Base-by-base conservation (phyloP, 2,113 vertebrate genomes). In the Cyprinodon tularosa region DNA sequence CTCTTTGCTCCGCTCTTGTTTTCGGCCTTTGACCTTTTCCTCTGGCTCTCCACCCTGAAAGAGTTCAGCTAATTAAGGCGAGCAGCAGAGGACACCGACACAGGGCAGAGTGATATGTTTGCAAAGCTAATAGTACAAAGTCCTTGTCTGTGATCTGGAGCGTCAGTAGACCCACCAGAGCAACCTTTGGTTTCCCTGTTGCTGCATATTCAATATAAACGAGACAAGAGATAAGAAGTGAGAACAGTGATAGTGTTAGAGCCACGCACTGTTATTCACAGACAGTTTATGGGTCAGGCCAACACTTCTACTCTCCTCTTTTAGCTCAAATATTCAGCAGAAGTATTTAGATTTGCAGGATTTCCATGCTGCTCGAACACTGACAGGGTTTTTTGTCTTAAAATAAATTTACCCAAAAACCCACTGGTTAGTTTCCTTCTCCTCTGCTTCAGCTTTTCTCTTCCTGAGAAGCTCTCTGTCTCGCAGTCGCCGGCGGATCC, bases 391-490 rank as follows among this genome's bases (percentile, higher is more conserved):
- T 68, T 66, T 77, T 13, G 29, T 57, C 20, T 57, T 57, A 5
- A 17, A 12, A 70, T 62, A 87, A 78, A 89, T 92, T 92, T 98
- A 98, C 97, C 96, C 94, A 63, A 92, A 86, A 89, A 95, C 84
- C 96, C 96, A 96, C 86, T 96, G 95, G 77, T 90, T 74, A 61
- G 92, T 95, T 6, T 96, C 93, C 89, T 95, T 97, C 72, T 96
- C 94, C 66, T 95, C 90, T 0, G 93, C 95, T 92, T 97, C 96
- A 0, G 94, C 96, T 88, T 91, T 98, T 85, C 95, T 97, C 87
- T 96, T 98, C 73, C 87, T 95, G 74, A 98, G 95, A 69, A 96
- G 83, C 29, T 96, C 94, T 81, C 97, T 94, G 88, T 98, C 96
- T 81, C 97, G 91, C 88, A 99, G 70, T 71, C 92, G 88, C 13